Evolutionary conservation across 2,888 invertebrate genomes (phyloP).

Genomic region (Cheilosia vernalis): DNA sequence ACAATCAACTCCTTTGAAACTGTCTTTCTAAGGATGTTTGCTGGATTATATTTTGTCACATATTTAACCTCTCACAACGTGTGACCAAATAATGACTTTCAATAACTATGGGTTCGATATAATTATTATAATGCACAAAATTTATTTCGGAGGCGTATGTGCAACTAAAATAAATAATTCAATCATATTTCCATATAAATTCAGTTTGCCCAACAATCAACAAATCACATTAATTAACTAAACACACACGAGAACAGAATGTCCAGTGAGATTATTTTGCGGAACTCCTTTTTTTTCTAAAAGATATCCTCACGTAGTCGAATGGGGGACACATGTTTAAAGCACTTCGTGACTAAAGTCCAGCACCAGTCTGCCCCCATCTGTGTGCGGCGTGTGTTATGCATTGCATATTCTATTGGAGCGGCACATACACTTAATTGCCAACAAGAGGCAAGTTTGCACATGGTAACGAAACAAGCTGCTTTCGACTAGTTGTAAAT

Average conservation of each 20-base stretch:
- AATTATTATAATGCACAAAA: neutral
- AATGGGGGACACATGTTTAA: neutral
- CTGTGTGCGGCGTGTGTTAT: constrained; percentile 31
- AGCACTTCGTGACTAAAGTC: constrained; percentile 12
- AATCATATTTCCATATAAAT: constrained; percentile 28
- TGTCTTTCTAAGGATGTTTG: no score
- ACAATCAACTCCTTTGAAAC: no score
- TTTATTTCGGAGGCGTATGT: constrained; percentile 5
- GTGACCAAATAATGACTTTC: no score
- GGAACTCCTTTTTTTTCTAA: neutral
- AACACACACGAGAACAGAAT: constrained; percentile 24
- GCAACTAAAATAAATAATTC: constrained; percentile 37
- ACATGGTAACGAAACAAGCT: constrained; percentile 25
- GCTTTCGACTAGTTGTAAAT: constrained; percentile 40
- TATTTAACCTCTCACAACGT: no score
- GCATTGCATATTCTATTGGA: constrained; percentile 43
- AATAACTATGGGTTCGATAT: no score
- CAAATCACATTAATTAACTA: constrained; percentile 60
- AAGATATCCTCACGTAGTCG: neutral
- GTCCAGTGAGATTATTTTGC: neutral
- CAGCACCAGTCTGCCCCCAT: constrained; percentile 7
- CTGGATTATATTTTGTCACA: no score
- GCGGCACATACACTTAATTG: constrained; percentile 54
- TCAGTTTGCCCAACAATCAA: constrained; percentile 38
- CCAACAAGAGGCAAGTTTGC: constrained; percentile 39